These are phyloP conservation scores for Andrena cerasifolii DNA, from an alignment of 1,140 invertebrate genomes.

Conservation along the genomic window DNA sequence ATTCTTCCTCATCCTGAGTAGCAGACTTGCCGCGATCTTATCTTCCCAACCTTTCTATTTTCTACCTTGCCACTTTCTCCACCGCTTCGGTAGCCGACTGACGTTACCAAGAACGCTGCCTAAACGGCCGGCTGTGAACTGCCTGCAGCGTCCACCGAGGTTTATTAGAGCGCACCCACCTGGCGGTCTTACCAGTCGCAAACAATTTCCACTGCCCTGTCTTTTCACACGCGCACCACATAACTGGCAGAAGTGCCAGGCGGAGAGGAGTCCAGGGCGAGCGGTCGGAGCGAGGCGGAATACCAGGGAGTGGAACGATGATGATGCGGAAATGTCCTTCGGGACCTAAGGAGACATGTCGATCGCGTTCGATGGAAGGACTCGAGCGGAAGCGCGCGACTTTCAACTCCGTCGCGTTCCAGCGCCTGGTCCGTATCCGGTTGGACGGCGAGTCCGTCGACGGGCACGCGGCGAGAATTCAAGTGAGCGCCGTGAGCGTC, in stretches of 20 bases:
- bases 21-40: too few relatives aligned
- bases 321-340: neutral
- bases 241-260: conserved; percentile 13
- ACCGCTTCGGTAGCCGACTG: too few relatives aligned
- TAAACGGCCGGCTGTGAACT: neutral
- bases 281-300: neutral
- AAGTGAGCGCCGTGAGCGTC: conserved; percentile 73
- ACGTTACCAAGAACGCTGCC: too few relatives aligned
- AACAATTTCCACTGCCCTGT: conserved; percentile 9
- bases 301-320: too few relatives aligned
- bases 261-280: neutral
- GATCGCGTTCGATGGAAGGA: conserved; percentile 1
- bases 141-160: neutral
- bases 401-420: conserved; percentile 35
- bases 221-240: conserved; percentile 35
- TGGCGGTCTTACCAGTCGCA: neutral
- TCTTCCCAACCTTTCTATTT: too few relatives aligned
- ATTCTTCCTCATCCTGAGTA: too few relatives aligned
- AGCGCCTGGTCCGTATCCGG: conserved; percentile 14
- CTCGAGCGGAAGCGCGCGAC: conserved; percentile 24
- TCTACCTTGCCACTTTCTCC: too few relatives aligned
- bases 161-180: neutral
- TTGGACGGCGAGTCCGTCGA: conserved; percentile 65
- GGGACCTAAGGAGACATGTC: conserved; percentile 30
- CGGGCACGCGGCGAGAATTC: conserved; percentile 75